Base-by-base conservation (phyloP, 2,888 invertebrate genomes). In the Pterostichus niger region DNA sequence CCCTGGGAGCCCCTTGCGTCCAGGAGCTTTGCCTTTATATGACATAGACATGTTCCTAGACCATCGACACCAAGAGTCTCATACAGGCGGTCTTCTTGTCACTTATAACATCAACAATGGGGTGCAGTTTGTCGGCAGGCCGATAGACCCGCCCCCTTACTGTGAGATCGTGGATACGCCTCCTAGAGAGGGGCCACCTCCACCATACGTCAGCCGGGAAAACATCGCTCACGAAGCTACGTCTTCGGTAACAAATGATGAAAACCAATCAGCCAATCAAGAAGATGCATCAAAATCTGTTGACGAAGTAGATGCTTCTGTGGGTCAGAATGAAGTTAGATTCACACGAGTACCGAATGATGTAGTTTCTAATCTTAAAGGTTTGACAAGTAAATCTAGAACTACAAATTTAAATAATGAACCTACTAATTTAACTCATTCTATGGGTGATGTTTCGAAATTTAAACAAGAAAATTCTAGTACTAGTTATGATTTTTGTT, bases 171-270 rank as follows among this genome's bases (percentile, higher is more conserved):
- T 88, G 9, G 85, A 87, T 4, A 85, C 87, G 24, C 88, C 89
- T 2, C 88, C 88, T 4, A 84, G 88, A 77, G 89, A 90, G 83
- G 90, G 90, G 35, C 91, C 91, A 2, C 91, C 91, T n/a, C 91
- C 91, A 35, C 91, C 91, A 0, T 91, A 91, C 84, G 87, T 88
- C 3, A 89, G 89, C 84, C 84, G 87, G 44, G 88, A 88, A 35
- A 82, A 82, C 24, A 17, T 82, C 13, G 24, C 73, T 6, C 54
- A 59, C 17, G 54, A 56, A 40, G 35, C 75, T 9, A n/a, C 31
- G 15, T 10, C 11, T 6, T 11, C 46, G 11, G 31, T 11, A 75
- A 33, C 13, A 49, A 73, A 15, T 46, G 49, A 73, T 35, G 59
- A 31, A 11, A 59, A 24, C 17, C 15, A 56, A 9, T 3, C 9